Evolutionary conservation across 2,113 vertebrate species (phyloP), one percentile per base, ranked within the genome.

Genomic region (Calonectris borealis): DNA sequence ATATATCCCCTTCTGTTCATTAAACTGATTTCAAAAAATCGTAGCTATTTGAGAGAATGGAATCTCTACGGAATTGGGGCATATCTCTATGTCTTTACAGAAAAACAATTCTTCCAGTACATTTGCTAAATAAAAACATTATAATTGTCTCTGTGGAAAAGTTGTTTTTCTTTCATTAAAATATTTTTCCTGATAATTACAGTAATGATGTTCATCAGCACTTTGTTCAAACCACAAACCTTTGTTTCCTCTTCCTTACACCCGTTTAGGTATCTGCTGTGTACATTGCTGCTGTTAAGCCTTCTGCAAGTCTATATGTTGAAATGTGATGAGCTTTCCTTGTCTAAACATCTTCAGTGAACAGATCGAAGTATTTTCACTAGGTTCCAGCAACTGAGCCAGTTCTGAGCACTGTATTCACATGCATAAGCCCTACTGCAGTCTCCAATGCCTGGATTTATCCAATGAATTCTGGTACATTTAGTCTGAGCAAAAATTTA

Each of bases 41-140:
- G 0, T 49, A 71, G n/a, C 36, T 94, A 29, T 89, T 85, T 86
- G 78, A 92, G 52, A 90, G 78, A 72, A 80, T 51, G 25, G 60
- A 91, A 91, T 38, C 42, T 83, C 49, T 93, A 11, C 83, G 79
- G 44, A 95, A 87, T 24, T 89, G 62, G 40, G 73, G 8, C 69
- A 27, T 93, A 93, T 77, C 52, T 95, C 46, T 97, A 73, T 26
- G 25, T 94, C 96, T 97, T 92, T 96, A 95, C 92, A 92, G 89
- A 96, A 94, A 95, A 95, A 51, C 16, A 90, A 83, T 95, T 87
- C 83, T 95, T 97, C 65, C 94, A 95, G 83, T 97, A 97, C 93
- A 89, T 97, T 97, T 98, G 92, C 90, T 98, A 98, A 98, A 98
- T 98, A 98, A 98, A 98, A 86, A 88, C 71, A 60, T 97, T 80